phyloP scores from a whole-genome alignment of 92 coral and sea anemone genomes.

The Anthopleura xanthogrammica region DNA sequence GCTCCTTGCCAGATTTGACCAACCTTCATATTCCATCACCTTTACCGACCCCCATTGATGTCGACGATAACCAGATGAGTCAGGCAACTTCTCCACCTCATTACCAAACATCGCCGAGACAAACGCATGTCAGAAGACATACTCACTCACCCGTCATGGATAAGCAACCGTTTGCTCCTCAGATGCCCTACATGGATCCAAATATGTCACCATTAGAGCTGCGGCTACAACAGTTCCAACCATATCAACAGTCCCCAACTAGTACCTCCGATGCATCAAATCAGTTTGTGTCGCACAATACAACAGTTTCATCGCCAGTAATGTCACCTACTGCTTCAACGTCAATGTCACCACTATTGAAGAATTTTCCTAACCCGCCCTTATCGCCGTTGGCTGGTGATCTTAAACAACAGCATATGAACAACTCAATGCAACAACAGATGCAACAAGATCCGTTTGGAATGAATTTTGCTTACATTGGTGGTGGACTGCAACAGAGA shows the following conservation, averaged over 20 bases:
- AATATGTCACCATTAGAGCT: constrained; percentile 59
- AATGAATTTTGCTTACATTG: constrained; percentile 40
- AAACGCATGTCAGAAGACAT: constrained; percentile 52
- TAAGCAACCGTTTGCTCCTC: constrained; percentile 48
- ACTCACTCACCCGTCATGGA: constrained; percentile 43
- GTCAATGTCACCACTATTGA: constrained; percentile 71
- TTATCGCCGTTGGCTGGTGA: constrained; percentile 72
- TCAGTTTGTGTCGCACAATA: constrained; percentile 38
- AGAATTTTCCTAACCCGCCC: constrained; percentile 71
- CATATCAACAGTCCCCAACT: constrained; percentile 50
- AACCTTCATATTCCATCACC: constrained; percentile 97
- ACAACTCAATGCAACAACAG: constrained; percentile 62
- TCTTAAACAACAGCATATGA: constrained; percentile 73
- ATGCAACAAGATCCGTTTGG: constrained; percentile 64
- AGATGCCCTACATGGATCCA: constrained; percentile 45
- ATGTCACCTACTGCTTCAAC: constrained; percentile 78
- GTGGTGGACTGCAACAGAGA: constrained; percentile 42
- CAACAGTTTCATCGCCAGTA: constrained; percentile 71
- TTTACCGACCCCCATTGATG: constrained; percentile 86
- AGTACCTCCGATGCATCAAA: constrained; percentile 37
- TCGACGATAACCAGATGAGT: constrained; percentile 59
- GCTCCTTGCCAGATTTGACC: constrained; percentile 93
- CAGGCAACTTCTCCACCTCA: constrained; percentile 62
- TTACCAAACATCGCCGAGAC: constrained; percentile 55
- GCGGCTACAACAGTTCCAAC: constrained; percentile 70